Base-by-base conservation (phyloP, 1,140 invertebrate genomes). In the Drosophila pruinosa region DNA sequence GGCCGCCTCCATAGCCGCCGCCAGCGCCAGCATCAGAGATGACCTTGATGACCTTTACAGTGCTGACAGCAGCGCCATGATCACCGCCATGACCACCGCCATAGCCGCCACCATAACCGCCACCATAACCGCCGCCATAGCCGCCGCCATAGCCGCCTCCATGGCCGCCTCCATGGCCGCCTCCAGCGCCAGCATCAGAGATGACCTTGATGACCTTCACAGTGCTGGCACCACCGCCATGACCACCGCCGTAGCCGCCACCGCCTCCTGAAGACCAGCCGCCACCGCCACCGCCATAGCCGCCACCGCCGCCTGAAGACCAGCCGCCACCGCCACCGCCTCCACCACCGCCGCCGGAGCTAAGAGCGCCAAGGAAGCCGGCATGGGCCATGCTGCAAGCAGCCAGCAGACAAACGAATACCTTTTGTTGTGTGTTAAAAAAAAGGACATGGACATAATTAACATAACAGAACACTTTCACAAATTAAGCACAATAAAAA, bases 361-460 rank as follows among this genome's bases (percentile, higher is more conserved):
- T 82, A 34, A 75, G 43, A 28, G 74, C 71, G 21, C 75, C 75
- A 31, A 89, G 72, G 78, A 89, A 89, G 26, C 86, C 86, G 4
- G 80, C 86, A 14, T 86, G 81, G 50, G 86, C 78, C 68, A 86
- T 53, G 34, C 86, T 83, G 78, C 86, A 89, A 26, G 72, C 72
- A 48, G 86, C 86, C 26, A 89, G 78, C 68, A 89, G 72, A 59
- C 86, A 89, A 70, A 89, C 86, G 62, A 89, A 89, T 67, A 89
- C 75, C 86, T 86, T 59, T 36, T 17, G 14, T 15, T 26, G 8
- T 24, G 26, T 10, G 6, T 7, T 26, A 21, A 38, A 50, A 43
- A 45, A 28, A 76, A 39, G 14, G 38, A 52, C 36, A 52, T n/a
- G 31, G 15, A 31, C 31, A 43, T 24, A 8, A 21, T 26, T 45